These are phyloP conservation scores for Hormaphis cornu DNA, from an alignment of 1,140 invertebrate species.

Conservation along the genomic window DNA sequence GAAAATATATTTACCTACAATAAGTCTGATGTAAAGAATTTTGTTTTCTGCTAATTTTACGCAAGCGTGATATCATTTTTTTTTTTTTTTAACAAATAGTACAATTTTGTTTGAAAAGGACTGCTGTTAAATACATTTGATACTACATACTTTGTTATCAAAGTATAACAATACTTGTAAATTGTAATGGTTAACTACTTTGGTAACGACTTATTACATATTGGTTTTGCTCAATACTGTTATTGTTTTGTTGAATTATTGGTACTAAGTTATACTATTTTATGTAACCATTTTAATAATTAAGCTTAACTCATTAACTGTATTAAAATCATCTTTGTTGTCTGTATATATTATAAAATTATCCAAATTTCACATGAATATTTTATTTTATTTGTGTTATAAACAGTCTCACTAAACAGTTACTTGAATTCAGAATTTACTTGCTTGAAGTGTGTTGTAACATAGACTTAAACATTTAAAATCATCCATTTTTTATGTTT, in stretches of 20 bases:
- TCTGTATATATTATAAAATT: no score
- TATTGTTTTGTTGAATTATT: background rate
- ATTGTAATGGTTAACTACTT: no score
- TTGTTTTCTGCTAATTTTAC: background rate
- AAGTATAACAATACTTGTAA: background rate
- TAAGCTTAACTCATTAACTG: no score
- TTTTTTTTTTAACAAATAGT: background rate
- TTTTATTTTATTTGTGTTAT: no score
- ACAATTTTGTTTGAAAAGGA: background rate
- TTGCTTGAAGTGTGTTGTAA: no score
- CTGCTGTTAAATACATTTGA: background rate
- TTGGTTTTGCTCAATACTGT: constrained; percentile 10
- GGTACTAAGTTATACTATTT: background rate
- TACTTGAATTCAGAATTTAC: no score
- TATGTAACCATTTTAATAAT: background rate
- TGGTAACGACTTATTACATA: background rate
- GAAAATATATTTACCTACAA: background rate
- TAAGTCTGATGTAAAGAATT: background rate
- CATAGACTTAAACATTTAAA: no score
- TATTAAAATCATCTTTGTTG: no score
- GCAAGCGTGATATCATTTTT: background rate
- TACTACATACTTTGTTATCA: background rate
- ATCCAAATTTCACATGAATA: no score
- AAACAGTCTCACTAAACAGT: no score
- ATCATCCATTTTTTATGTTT: no score